These are phyloP conservation scores for Halcyon smyrnensis DNA, from an alignment of 2,797 vertebrate genomes.

Conservation along the genomic window DNA sequence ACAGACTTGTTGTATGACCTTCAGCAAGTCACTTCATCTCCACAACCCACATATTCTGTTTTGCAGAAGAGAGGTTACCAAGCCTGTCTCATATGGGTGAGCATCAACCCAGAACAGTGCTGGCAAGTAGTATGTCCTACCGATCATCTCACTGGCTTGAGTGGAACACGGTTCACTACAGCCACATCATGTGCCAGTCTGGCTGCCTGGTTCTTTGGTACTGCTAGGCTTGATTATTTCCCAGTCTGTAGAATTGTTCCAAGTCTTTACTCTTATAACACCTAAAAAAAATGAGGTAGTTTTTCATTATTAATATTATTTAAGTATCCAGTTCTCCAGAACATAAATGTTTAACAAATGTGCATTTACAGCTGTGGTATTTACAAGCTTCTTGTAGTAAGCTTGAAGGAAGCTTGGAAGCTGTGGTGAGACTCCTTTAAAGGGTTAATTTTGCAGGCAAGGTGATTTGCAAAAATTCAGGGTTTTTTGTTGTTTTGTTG, in stretches of 20 bases:
- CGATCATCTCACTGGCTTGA: background rate
- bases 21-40: background rate
- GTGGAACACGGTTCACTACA: fast-evolving
- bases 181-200: background rate
- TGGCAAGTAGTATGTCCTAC: background rate
- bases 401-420: background rate
- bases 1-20: background rate
- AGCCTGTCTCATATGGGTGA: background rate
- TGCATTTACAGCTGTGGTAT: background rate
- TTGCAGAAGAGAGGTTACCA: background rate
- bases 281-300: background rate
- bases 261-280: background rate
- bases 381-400: background rate
- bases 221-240: background rate
- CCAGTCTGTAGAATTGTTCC: background rate
- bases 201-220: background rate
- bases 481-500: too few relatives aligned
- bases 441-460: conserved; percentile 23
- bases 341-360: background rate
- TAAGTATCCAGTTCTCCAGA: background rate
- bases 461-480: background rate
- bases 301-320: background rate
- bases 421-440: background rate
- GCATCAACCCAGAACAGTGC: background rate
- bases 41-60: background rate